phyloP scores from a whole-genome alignment of 2,113 vertebrate species.

The Misgurnus mizolepis region DNA sequence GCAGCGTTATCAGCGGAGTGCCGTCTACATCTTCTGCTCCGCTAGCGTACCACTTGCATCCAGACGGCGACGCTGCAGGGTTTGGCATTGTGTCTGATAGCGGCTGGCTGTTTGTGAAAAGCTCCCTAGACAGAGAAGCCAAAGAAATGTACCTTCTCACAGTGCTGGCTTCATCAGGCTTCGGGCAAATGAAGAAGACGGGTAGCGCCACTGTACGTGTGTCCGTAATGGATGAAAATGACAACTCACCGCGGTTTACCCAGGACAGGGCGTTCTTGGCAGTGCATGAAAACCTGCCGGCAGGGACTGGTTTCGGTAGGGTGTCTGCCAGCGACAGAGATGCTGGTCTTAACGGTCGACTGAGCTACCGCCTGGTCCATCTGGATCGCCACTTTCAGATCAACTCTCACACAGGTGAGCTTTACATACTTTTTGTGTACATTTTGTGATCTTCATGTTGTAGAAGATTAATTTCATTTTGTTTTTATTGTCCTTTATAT shows the following conservation, averaged over 20 bases:
- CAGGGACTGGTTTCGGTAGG: conserved; percentile 83
- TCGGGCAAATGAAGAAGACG: conserved; percentile 79
- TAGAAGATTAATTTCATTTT: too few species aligned
- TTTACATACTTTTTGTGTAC: background rate
- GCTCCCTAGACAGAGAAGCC: conserved; percentile 84
- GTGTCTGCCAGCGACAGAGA: conserved; percentile 87
- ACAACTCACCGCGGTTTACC: conserved; percentile 87
- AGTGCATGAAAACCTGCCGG: conserved; percentile 85
- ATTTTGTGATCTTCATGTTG: too few species aligned
- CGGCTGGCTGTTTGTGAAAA: conserved; percentile 91
- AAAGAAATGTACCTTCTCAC: conserved; percentile 90
- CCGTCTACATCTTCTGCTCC: conserved; percentile 47
- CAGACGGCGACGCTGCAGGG: conserved; percentile 84
- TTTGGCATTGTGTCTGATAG: conserved; percentile 87
- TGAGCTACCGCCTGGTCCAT: conserved; percentile 84
- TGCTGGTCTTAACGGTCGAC: conserved; percentile 85
- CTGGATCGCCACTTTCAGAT: conserved; percentile 84
- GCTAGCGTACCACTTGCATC: conserved; percentile 81
- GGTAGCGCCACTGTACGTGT: conserved; percentile 88
- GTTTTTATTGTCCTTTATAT: too few species aligned
- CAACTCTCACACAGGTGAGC: conserved; percentile 87
- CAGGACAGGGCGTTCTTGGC: conserved; percentile 91
- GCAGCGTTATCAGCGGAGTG: conserved; percentile 34
- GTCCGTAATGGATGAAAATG: conserved; percentile 89
- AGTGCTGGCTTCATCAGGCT: conserved; percentile 81